Evolutionary conservation across 2,888 invertebrate genomes (phyloP).

Genomic region (Pachliopta kotzebuea): DNA sequence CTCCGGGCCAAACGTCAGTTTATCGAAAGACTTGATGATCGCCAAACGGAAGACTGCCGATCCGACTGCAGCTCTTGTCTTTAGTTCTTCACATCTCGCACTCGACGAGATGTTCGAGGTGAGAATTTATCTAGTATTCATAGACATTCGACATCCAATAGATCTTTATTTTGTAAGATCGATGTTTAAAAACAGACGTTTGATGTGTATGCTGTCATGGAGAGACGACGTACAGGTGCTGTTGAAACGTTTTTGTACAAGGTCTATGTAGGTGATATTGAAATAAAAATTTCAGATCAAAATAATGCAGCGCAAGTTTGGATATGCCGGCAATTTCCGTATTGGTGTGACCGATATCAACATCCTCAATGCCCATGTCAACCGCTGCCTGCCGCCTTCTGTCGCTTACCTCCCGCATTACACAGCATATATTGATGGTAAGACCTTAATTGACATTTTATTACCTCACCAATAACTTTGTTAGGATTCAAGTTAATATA

Average conservation of each 20-base stretch:
- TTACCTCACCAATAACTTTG: not conserved
- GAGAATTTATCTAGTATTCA: slow-evolving; percentile 5
- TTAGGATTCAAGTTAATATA: not conserved
- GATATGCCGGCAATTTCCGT: slow-evolving; percentile 87
- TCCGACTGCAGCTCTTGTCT: slow-evolving; percentile 77
- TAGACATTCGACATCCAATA: no score
- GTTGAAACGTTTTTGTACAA: no score
- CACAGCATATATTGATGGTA: slow-evolving; percentile 85
- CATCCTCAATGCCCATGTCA: slow-evolving; percentile 81
- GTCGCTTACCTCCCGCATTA: slow-evolving; percentile 84
- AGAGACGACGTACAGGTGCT: no score
- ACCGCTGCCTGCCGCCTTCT: slow-evolving; percentile 83
- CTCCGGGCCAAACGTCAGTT: slow-evolving; percentile 84
- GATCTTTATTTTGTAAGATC: no score
- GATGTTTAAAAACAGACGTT: no score
- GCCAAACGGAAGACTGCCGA: slow-evolving; percentile 79
- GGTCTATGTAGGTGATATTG: not conserved
- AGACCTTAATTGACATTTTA: not conserved
- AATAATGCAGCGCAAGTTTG: slow-evolving; percentile 81
- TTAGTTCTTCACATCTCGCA: slow-evolving; percentile 86
- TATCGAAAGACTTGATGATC: slow-evolving; percentile 84
- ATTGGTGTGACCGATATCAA: slow-evolving; percentile 90
- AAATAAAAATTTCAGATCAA: slow-evolving; percentile 62
- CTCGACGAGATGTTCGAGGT: slow-evolving; percentile 91
- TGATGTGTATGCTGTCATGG: no score